Evolutionary conservation across 2,113 vertebrate species (phyloP).

Genomic region (Neoarius graeffei): DNA sequence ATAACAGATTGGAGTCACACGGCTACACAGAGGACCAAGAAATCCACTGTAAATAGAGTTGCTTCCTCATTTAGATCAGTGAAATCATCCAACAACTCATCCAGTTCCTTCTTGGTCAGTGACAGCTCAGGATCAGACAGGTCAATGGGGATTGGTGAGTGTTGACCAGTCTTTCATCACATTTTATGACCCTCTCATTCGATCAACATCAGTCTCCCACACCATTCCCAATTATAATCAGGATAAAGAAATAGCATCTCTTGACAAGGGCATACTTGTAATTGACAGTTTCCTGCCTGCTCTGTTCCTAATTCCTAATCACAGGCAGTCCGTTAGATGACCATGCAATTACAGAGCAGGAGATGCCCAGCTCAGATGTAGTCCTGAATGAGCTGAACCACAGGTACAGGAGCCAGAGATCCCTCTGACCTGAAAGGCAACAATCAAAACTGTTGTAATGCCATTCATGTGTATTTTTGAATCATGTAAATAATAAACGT

Average conservation of each 20-base stretch:
- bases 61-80: constrained; percentile 57
- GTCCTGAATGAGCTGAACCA: constrained; percentile 69
- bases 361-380: constrained; percentile 61
- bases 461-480: not conserved
- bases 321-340: constrained; percentile 66
- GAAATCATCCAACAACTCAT: constrained; percentile 56
- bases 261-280: not conserved
- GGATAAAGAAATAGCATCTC: not conserved
- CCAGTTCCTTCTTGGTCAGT: constrained; percentile 60
- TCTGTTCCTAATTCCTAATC: not conserved
- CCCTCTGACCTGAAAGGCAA: constrained; percentile 55
- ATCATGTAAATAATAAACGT: no score
- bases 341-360: constrained; percentile 59
- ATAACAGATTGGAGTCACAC: constrained; percentile 77
- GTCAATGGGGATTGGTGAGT: constrained; percentile 59
- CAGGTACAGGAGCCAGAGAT: constrained; percentile 42
- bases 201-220: not conserved
- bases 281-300: not conserved
- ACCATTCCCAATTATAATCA: not conserved
- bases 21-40: constrained; percentile 69
- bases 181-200: not conserved
- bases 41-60: constrained; percentile 45
- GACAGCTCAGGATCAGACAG: constrained; percentile 50
- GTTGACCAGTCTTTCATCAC: not conserved
- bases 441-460: not conserved